These are phyloP conservation scores for Apotomis capreana DNA, from an alignment of 2,888 invertebrate genomes.

Conservation along the genomic window DNA sequence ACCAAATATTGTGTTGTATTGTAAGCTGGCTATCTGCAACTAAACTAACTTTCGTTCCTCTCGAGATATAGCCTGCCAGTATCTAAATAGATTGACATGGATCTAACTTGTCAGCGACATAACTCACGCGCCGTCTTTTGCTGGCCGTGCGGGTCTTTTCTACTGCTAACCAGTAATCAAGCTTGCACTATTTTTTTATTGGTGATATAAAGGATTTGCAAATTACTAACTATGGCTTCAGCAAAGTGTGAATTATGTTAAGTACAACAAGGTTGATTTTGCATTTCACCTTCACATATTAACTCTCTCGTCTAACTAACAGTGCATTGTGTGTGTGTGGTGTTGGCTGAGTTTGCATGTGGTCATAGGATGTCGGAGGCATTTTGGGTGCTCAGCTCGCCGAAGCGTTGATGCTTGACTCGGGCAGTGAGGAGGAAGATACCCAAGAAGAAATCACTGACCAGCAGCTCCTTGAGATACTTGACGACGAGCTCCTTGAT, in stretches of 20 bases:
- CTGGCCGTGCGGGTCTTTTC: conserved; percentile 5
- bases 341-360: conserved; percentile 7
- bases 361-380: conserved; percentile 10
- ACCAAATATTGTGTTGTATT: conserved; percentile 17
- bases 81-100: conserved; percentile 14
- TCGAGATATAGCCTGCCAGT: conserved; percentile 5
- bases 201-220: conserved; percentile 1
- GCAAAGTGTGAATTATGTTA: conserved; percentile 6
- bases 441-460: conserved; percentile 3
- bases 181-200: conserved; percentile 7
- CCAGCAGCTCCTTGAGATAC: neutral
- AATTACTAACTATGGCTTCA: conserved; percentile 9
- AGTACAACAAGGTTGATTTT: conserved; percentile 9
- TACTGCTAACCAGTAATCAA: conserved; percentile 3
- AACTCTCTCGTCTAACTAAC: neutral
- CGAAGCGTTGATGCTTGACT: conserved; percentile 12
- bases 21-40: conserved; percentile 19
- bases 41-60: conserved; percentile 12
- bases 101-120: conserved; percentile 14
- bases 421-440: conserved; percentile 19
- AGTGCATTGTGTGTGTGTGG: conserved; percentile 9
- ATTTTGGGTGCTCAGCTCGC: conserved; percentile 10
- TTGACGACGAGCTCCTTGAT: conserved; percentile 11
- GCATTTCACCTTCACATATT: conserved; percentile 6
- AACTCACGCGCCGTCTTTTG: conserved; percentile 16